Percentiles rank a stretch among this genome's conserved stretches.
Conservation (phyloP, 2,888 invertebrate genomes). For the Nematopogon swammerdamellus region DNA sequence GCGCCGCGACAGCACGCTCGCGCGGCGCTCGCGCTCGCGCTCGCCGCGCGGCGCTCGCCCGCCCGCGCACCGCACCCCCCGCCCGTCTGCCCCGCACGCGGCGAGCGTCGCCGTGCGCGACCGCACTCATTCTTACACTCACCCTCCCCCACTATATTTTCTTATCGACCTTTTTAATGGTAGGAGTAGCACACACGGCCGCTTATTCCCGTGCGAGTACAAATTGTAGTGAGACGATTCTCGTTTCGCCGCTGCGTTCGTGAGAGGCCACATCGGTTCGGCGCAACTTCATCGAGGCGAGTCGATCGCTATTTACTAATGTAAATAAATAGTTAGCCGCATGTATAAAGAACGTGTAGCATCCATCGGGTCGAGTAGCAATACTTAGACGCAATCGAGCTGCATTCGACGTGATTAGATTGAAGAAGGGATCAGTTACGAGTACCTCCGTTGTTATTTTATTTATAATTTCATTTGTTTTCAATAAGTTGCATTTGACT, state of each 20-base stretch:
- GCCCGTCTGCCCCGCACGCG: slow-evolving; percentile 4
- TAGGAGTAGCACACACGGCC: slow-evolving; percentile 52
- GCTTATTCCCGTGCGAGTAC: slow-evolving; percentile 50
- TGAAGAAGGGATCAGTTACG: slow-evolving; percentile 41
- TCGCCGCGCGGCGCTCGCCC: slow-evolving; percentile 25
- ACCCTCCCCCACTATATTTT: slow-evolving; percentile 53
- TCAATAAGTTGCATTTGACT: neutral
- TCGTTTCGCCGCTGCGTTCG: slow-evolving; percentile 42
- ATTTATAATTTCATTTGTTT: neutral
- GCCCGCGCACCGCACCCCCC: slow-evolving; percentile 20
- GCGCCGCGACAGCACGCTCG: slow-evolving; percentile 13
- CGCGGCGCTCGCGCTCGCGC: slow-evolving; percentile 20
- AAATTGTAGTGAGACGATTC: slow-evolving; percentile 45
- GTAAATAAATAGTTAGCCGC: slow-evolving; percentile 55
- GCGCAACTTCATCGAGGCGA: slow-evolving; percentile 41
- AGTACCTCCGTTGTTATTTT: slow-evolving; percentile 40
- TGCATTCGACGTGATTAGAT: slow-evolving; percentile 47
- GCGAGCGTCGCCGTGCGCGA: slow-evolving; percentile 25
- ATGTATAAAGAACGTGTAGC: slow-evolving; percentile 15
- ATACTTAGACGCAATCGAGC: slow-evolving; percentile 47
- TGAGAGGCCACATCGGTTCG: slow-evolving; percentile 52
- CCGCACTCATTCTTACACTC: slow-evolving; percentile 42
- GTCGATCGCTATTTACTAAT: slow-evolving; percentile 34
- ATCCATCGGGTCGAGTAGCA: slow-evolving; percentile 38
- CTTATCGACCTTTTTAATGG: slow-evolving; percentile 50